Base-by-base conservation (phyloP, 2,888 invertebrate species). In the Melanotus villosus region DNA sequence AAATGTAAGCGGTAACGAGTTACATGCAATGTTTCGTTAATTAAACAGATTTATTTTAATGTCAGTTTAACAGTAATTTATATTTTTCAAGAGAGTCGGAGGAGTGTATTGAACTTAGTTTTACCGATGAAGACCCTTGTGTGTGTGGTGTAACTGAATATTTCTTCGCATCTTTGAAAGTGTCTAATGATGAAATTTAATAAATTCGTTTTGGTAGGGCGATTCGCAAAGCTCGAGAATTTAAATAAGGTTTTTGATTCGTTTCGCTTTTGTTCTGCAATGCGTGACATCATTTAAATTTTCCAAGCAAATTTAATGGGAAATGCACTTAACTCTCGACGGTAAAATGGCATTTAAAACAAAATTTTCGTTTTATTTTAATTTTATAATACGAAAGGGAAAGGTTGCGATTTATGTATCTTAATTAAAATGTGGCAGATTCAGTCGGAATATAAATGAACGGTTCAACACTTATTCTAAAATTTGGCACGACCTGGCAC, bases 391-490 rank as follows among this genome's bases (percentile, higher is more conserved):
- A 56, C 56, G 65, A 68, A 72, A 72, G 57, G 59, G 52, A 66
- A 72, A 67, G 65, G 72, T 73, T 72, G 64, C 70, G 71, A 73
- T 75, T 75, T 75, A 75, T 72, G 72, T 67, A 67, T 69, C 68
- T 72, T 68, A 72, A 72, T 72, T 72, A 72, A 72, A 72, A 70
- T 70, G 64, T 72, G 69, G 63, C 66, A 64, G 64, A 72, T 69
- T 67, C 57, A 14, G 38, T 58, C 52, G 41, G 72, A 69, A 72
- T 72, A 70, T 68, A 69, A 72, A 72, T 68, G 66, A 65, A 57
- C 41, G 30, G 32, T 47, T 54, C 45, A 21, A 34, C 54, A 64
- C 47, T 45, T 57, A 45, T 58, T 65, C 34, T 45, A 26, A 47
- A 34, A 30, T 30, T 62, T 34, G 47, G 43, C 32, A 38, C 56